Percentiles rank a stretch among this genome's conserved stretches.
Conservation (phyloP, 1,140 invertebrate species). For the Ips typographus region DNA sequence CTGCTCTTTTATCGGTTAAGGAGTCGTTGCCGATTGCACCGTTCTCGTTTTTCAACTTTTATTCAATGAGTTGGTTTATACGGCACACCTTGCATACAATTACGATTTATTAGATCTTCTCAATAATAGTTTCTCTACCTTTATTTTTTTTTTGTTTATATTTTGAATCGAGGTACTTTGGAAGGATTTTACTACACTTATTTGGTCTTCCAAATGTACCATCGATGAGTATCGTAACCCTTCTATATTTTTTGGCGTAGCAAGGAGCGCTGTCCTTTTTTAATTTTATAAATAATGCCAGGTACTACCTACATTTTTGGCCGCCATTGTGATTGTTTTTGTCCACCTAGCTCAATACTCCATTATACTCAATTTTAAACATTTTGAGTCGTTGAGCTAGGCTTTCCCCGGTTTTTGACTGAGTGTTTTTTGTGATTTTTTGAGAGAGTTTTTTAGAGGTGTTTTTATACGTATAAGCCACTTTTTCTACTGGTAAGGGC, state of each 20-base stretch:
- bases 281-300: slow-evolving; percentile 45
- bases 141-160: slow-evolving; percentile 21
- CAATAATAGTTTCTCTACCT: slow-evolving; percentile 32
- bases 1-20: slow-evolving; percentile 11
- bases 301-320: slow-evolving; percentile 48
- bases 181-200: neutral
- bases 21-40: slow-evolving; percentile 46
- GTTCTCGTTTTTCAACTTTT: slow-evolving; percentile 48
- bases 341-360: neutral
- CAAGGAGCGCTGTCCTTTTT: slow-evolving; percentile 48
- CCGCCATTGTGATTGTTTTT: slow-evolving; percentile 39
- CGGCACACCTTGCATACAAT: slow-evolving; percentile 66
- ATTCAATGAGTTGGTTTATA: slow-evolving; percentile 64
- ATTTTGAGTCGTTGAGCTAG: neutral
- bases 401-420: slow-evolving; percentile 24
- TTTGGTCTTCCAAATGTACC: neutral
- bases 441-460: slow-evolving; percentile 36
- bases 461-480: slow-evolving; percentile 26
- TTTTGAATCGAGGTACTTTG: slow-evolving; percentile 1
- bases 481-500: slow-evolving; percentile 12
- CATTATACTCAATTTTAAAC: too few species aligned
- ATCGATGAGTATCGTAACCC: slow-evolving; percentile 30
- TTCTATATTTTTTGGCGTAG: slow-evolving; percentile 48
- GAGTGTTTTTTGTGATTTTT: slow-evolving; percentile 40
- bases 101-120: slow-evolving; percentile 52